Conservation (phyloP, 2,888 invertebrate genomes). For the Sussaba pulchella region DNA sequence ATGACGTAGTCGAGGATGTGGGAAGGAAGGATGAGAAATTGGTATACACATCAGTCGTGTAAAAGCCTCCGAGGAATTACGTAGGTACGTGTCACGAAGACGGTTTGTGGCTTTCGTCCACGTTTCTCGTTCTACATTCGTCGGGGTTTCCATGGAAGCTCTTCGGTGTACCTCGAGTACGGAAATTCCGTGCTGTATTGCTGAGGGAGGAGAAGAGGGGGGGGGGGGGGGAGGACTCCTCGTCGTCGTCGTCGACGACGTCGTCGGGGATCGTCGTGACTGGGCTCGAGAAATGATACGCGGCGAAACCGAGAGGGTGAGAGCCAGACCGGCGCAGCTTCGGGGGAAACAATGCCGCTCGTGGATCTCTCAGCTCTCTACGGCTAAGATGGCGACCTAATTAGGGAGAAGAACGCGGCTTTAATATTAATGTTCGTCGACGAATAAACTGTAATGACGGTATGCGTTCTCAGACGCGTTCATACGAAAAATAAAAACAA, state of each 20-base stretch:
- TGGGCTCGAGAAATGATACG: constrained; percentile 41
- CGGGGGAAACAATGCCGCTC: constrained; percentile 52
- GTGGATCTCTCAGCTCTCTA: constrained; percentile 70
- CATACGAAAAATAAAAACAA: constrained; percentile 24
- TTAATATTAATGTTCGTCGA: constrained; percentile 77
- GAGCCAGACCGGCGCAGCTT: constrained; percentile 1
- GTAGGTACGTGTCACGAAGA: constrained; percentile 49
- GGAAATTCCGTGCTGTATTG: constrained; percentile 46
- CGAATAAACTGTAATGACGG: constrained; percentile 51
- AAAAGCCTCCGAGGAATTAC: constrained; percentile 58
- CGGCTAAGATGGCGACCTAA: constrained; percentile 77
- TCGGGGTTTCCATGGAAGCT: constrained; percentile 51
- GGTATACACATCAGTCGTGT: constrained; percentile 34
- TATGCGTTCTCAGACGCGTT: constrained; percentile 24
- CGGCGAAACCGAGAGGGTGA: neutral
- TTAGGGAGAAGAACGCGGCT: constrained; percentile 77
- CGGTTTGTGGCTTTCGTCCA: constrained; percentile 49
- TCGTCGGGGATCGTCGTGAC: constrained; percentile 39
- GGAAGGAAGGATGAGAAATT: constrained; percentile 33
- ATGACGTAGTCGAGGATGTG: constrained; percentile 12
- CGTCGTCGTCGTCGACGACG: constrained; percentile 40
- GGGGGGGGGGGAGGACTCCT: too few relatives aligned
- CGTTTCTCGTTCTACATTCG: constrained; percentile 50
- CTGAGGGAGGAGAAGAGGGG: too few relatives aligned
- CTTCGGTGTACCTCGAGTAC: constrained; percentile 25